phyloP scores from a whole-genome alignment of 1,140 invertebrate genomes.

The Eubasilissa regina region DNA sequence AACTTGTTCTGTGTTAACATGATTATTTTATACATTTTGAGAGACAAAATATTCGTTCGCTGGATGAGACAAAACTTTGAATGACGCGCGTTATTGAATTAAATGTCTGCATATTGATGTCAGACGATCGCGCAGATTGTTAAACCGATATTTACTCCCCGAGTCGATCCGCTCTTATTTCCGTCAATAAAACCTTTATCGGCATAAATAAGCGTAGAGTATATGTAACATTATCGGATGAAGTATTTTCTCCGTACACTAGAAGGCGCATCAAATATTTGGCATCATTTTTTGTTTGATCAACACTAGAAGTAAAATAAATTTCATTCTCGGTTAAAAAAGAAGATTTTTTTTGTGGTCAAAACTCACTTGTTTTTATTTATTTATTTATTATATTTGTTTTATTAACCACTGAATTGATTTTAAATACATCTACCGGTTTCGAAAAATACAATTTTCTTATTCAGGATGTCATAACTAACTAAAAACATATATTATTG shows the following conservation, averaged over 20 bases:
- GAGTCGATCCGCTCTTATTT: neutral
- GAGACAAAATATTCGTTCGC: neutral
- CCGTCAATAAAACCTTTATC: constrained; percentile 13
- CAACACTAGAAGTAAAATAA: too few relatives aligned
- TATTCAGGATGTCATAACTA: too few relatives aligned
- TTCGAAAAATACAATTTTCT: too few relatives aligned
- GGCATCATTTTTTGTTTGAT: neutral
- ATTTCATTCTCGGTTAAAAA: too few relatives aligned
- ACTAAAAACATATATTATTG: too few relatives aligned
- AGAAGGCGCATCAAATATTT: neutral
- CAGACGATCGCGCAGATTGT: neutral
- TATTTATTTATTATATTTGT: too few relatives aligned
- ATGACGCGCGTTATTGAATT: constrained; percentile 3
- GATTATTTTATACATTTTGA: too few relatives aligned
- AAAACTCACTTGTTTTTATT: too few relatives aligned
- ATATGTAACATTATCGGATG: neutral
- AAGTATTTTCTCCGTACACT: neutral
- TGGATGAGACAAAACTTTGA: constrained; percentile 5
- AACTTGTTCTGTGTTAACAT: too few relatives aligned
- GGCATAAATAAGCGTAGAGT: neutral
- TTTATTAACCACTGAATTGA: too few relatives aligned
- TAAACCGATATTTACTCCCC: neutral
- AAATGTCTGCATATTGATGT: constrained; percentile 15
- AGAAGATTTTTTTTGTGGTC: too few relatives aligned
- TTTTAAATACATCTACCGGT: too few relatives aligned